Percentiles rank a stretch among this genome's conserved stretches.
phyloP scores from a whole-genome alignment of 2,113 vertebrate species.

The Tupaia tana region DNA sequence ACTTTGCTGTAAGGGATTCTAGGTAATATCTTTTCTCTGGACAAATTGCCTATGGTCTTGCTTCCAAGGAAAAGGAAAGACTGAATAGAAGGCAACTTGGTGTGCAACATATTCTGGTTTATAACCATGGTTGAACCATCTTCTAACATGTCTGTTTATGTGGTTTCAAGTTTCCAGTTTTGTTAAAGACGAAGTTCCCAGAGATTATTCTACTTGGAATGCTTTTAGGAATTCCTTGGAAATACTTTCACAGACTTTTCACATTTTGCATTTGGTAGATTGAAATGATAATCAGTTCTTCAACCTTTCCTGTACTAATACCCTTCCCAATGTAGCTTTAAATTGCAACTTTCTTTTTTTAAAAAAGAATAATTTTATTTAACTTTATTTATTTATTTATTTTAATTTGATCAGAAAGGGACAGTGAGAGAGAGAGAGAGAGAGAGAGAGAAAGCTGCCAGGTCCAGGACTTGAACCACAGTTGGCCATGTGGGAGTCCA shows the following conservation, averaged over 20 bases:
- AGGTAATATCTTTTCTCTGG: background rate
- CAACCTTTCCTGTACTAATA: background rate
- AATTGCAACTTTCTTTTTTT: background rate
- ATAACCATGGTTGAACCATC: background rate
- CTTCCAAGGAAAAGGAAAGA: background rate
- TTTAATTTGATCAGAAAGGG: no score
- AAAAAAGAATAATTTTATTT: no score
- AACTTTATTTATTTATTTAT: no score
- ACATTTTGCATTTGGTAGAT: background rate
- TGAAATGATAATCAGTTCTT: background rate
- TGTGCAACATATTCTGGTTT: background rate
- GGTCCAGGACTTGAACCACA: no score
- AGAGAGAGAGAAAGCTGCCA: no score
- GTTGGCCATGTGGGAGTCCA: no score
- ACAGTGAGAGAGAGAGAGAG: no score
- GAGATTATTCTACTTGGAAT: background rate
- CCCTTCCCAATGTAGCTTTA: background rate
- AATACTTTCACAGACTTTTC: background rate
- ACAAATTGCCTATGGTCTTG: background rate
- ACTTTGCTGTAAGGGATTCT: no score
- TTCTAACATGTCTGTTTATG: constrained; percentile 8
- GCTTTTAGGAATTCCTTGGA: background rate
- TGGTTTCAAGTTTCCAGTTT: background rate
- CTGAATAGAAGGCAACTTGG: background rate
- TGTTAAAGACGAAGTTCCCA: background rate